Percentiles rank a stretch among this genome's conserved stretches.
Evolutionary conservation across 2,113 vertebrate genomes (phyloP).

Genomic region (Megatriorchis doriae): DNA sequence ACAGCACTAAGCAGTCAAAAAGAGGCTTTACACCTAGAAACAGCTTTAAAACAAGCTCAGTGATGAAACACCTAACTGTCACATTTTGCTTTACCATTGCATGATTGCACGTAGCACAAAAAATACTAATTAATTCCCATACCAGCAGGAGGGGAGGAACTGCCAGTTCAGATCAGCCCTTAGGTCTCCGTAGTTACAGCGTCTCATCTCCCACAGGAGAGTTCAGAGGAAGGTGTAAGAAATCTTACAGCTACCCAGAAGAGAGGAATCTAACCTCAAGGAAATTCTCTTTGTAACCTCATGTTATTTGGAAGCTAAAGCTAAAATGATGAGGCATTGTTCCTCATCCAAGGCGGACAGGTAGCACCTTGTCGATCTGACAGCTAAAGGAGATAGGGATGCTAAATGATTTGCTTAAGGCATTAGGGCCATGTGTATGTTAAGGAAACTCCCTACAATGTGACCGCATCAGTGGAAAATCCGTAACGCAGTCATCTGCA

Average conservation of each 20-base stretch:
- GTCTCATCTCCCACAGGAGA: neutral
- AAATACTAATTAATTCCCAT: slow-evolving; percentile 4
- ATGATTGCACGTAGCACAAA: neutral
- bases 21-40: neutral
- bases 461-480: neutral
- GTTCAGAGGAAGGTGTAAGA: neutral
- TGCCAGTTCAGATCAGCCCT: neutral
- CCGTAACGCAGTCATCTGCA: neutral
- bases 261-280: neutral
- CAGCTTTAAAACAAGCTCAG: neutral
- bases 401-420: neutral
- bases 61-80: neutral
- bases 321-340: neutral
- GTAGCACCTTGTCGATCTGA: neutral
- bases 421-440: neutral
- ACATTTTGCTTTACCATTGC: neutral
- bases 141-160: neutral
- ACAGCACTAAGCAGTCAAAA: neutral
- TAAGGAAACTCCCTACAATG: neutral
- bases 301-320: neutral
- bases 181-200: slow-evolving; percentile 13
- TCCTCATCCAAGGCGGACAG: neutral
- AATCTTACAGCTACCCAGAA: neutral
- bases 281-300: neutral
- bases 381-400: neutral